Evolutionary conservation across 2,888 invertebrate species (phyloP), one percentile per base, ranked within the genome.

Genomic region (Neria commutata): DNA sequence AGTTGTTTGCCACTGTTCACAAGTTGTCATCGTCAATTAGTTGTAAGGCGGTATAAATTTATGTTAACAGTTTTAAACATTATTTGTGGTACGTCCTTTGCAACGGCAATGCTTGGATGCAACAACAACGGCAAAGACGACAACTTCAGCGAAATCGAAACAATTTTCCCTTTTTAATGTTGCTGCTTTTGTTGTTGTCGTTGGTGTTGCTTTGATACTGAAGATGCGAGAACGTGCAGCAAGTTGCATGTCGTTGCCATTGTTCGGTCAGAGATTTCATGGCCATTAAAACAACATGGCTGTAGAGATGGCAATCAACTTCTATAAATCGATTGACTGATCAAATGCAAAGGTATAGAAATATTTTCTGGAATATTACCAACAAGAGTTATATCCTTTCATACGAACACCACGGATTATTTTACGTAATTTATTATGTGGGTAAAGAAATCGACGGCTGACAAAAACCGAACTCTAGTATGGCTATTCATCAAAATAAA

Each of bases 1-100:
- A n/a, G n/a, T n/a, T n/a, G n/a, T n/a, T 10, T 50, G 21, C 56
- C 54, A 59, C 57, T 54, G 59, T 58, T 54, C 61, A 58, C 61
- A 60, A 69, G 70, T 70, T 69, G 70, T 69, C 70, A 67, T 69
- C 70, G 70, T 69, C 69, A 69, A 70, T 69, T 69, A 69, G 69
- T 65, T 70, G 63, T 68, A 70, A 70, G 67, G 70, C 64, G 61
- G 70, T 66, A 70, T 67, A 69, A 69, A 69, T 69, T 69, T 67
- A 69, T 69, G 70, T 70, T 70, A 70, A 67, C 68, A 67, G 69
- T 66, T 50, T 55, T 47, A 63, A 62, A 63, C 68, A 64, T 70
- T 68, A 66, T 70, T 59, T 65, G 61, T 66, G 37, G 53, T 26
- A 24, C 23, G 37, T 52, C n/a, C 47, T 56, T 24, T 25, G 45